Base-by-base conservation (phyloP, 1,140 invertebrate species). In the Cydia strobilella region DNA sequence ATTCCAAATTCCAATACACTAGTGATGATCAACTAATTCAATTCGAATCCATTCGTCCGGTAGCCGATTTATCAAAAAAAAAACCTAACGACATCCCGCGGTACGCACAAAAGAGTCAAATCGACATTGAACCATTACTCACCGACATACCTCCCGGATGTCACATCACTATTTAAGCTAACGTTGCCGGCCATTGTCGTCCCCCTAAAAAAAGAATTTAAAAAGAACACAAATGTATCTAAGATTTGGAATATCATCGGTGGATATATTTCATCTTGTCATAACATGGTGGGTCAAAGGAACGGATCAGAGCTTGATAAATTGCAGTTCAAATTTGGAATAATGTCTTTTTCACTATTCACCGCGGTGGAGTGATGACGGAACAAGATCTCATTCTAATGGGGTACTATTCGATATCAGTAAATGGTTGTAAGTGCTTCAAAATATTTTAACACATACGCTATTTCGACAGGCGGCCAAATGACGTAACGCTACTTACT, bases 291-390 rank as follows among this genome's bases (percentile, higher is more conserved):
- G 85, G 87, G 89, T 90, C 89, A 90, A 89, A 90, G 87, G 84
- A 86, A 79, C 66, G 88, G 87, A 84, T 90, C 86, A 80, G 77
- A 76, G 76, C 79, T 87, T 90, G 90, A 92, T 92, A 90, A 90
- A 92, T 92, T 90, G 89, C 87, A 86, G 80, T 89, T 90, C 81
- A 84, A 90, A 92, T 90, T 88, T 86, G 88, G 87, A 82, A 90
- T 90, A 90, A 92, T 92, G 89, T 92, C 90, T 92, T 91, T 92
- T 92, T 92, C 90, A 91, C 86, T 86, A 90, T 90, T 89, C 85
- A 91, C 76, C 78, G 54, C 54, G 79, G 78, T 72, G 74, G 79
- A 86, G 88, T 83, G 84, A 90, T 92, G 87, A 90, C 90, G 87
- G 88, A 82, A 87, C 82, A 83, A 75, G 80, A 82, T 84, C 79